A percentile compares a stretch with the other conserved stretches of the same genome.
Conservation (phyloP, 53 echinoderm and acorn worm species). For the Pentamera pediparva region DNA sequence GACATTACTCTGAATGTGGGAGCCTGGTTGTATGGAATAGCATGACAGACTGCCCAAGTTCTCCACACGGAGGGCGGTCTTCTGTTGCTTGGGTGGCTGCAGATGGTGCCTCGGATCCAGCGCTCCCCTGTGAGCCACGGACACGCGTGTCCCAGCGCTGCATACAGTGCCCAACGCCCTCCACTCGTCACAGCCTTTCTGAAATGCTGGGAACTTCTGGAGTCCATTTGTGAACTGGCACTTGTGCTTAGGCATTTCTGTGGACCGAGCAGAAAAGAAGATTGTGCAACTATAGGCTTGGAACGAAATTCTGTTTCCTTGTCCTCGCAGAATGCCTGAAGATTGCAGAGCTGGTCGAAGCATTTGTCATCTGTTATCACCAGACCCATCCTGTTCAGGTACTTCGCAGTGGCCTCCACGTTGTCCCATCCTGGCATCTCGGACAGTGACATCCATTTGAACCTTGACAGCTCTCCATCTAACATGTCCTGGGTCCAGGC, state of each 20-base stretch:
- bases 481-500: not conserved
- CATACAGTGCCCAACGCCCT: too few species aligned
- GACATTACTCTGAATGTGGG: not conserved
- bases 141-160: too few species aligned
- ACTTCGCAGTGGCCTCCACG: not conserved
- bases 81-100: not conserved
- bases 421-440: not conserved
- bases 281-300: too few species aligned
- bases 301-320: not conserved
- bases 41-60: not conserved
- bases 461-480: not conserved
- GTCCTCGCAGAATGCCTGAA: not conserved
- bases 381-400: not conserved
- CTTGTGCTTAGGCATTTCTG: too few species aligned
- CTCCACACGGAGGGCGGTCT: not conserved
- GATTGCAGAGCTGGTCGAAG: constrained; percentile 20
- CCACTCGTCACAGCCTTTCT: too few species aligned
- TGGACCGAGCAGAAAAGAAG: too few species aligned
- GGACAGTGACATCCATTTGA: constrained; percentile 5
- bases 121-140: not conserved
- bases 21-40: not conserved
- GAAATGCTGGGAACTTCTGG: too few species aligned
- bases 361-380: not conserved
- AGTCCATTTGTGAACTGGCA: too few species aligned
- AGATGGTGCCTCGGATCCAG: not conserved